Evolutionary conservation across 2,797 vertebrate species (phyloP), one percentile per base, ranked within the genome.

Genomic region (Xyrichtys novacula): DNA sequence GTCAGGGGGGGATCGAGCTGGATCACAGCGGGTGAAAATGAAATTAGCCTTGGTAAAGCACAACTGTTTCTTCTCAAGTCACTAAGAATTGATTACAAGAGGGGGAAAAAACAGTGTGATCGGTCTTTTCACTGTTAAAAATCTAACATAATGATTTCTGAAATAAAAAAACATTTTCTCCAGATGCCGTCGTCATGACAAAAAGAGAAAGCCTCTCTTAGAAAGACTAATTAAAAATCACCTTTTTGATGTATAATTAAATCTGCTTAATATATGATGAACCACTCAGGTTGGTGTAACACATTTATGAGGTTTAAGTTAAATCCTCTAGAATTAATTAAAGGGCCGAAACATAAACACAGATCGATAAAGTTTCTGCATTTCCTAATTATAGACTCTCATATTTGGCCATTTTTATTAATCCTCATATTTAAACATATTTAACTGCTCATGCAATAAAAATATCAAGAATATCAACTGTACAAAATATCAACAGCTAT

Each of bases 231-330:
- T 89, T 88, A 91, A 88, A 86, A 72, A 38, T 50, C 40, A 86
- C 50, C 55, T 83, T 81, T 89, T 88, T 88, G 80, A 92, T 91
- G 77, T 85, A 90, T 89, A 87, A 91, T 88, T 92, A 69, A 87
- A 85, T 77, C 12, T 28, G 29, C 46, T 85, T 74, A 78, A 89
- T 90, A 83, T 69, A 86, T 86, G 74, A 89, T 85, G 58, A 64
- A 73, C 65, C 55, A 65, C 81, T 78, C 43, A 61, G 64, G 57
- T 71, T 47, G 71, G 42, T 74, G 71, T 87, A 66, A 82, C 8
- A 54, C 29, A 75, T 80, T 69, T 9, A 76, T 75, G 28, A 80
- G 17, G 43, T 31, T 36, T 54, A 54, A 46, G 36, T 70, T 70
- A 52, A 65, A 58, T 75, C 59, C 9, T 58, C 48, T 34, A 39